phyloP scores from a whole-genome alignment of 1,140 invertebrate genomes.

The Calosoma granatense region DNA sequence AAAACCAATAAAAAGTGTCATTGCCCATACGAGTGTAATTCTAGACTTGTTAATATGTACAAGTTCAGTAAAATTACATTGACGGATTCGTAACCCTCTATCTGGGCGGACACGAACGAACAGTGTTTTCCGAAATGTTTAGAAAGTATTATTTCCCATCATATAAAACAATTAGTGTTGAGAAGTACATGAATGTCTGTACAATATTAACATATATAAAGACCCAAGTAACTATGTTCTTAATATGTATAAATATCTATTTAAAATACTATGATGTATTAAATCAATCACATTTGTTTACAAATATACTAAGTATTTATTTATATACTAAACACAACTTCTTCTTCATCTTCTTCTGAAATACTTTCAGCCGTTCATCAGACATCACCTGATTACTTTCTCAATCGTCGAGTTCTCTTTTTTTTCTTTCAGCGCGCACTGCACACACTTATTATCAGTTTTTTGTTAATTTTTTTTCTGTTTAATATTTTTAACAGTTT shows the following conservation, averaged over 20 bases:
- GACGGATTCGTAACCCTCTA: neutral
- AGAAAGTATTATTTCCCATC: too few relatives aligned
- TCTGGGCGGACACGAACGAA: neutral
- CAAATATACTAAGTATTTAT: neutral
- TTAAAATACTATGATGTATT: constrained; percentile 4
- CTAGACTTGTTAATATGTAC: too few relatives aligned
- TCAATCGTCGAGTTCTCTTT: neutral
- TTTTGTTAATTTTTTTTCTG: neutral
- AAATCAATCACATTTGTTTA: constrained; percentile 8
- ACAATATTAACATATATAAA: neutral
- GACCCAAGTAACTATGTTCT: neutral
- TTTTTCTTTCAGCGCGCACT: too few relatives aligned
- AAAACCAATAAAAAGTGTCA: too few relatives aligned
- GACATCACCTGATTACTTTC: neutral
- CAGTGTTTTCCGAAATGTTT: too few relatives aligned
- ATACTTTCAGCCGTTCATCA: too few relatives aligned
- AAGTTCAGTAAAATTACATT: too few relatives aligned
- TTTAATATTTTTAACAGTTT: constrained; percentile 1
- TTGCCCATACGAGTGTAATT: too few relatives aligned
- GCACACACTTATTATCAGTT: constrained; percentile 4
- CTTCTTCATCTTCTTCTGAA: neutral
- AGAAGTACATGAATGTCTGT: neutral
- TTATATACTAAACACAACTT: neutral
- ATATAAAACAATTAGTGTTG: too few relatives aligned
- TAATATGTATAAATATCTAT: constrained; percentile 5